Evolutionary conservation across 35 echinoderm and acorn worm genomes (phyloP).

Genomic region (Apostichopus californicus): DNA sequence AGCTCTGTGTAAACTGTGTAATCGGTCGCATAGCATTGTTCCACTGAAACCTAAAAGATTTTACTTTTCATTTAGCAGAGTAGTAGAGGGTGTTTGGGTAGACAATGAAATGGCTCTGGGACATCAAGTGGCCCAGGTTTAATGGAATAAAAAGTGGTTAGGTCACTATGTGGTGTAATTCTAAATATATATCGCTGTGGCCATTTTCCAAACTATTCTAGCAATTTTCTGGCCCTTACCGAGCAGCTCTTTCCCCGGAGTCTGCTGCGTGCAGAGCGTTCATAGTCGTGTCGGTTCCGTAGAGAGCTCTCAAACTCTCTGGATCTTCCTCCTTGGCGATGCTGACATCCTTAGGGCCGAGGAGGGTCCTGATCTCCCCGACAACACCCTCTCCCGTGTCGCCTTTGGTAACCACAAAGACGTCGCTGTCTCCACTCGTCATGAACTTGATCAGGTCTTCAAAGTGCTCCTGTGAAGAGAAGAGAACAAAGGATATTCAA

Average conservation of each 20-base stretch:
- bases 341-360: constrained; percentile 89
- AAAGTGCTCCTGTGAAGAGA: constrained; percentile 83
- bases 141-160: no score
- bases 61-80: no score
- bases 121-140: no score
- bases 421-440: constrained; percentile 81
- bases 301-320: constrained; percentile 88
- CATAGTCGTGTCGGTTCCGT: constrained; percentile 95
- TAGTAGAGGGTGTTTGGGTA: no score
- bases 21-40: no score
- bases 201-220: no score
- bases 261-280: constrained; percentile 97
- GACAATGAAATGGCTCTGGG: no score
- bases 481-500: no score
- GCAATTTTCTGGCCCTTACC: constrained; percentile 47
- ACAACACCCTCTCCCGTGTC: constrained; percentile 96
- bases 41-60: no score
- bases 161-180: no score
- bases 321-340: constrained; percentile 93
- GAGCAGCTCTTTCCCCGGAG: constrained; percentile 91
- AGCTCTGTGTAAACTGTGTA: no score
- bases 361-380: constrained; percentile 68
- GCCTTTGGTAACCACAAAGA: constrained; percentile 88
- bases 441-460: constrained; percentile 90
- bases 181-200: no score